phyloP scores from a whole-genome alignment of 2,888 invertebrate genomes.

The Platycheirus rosarum region DNA sequence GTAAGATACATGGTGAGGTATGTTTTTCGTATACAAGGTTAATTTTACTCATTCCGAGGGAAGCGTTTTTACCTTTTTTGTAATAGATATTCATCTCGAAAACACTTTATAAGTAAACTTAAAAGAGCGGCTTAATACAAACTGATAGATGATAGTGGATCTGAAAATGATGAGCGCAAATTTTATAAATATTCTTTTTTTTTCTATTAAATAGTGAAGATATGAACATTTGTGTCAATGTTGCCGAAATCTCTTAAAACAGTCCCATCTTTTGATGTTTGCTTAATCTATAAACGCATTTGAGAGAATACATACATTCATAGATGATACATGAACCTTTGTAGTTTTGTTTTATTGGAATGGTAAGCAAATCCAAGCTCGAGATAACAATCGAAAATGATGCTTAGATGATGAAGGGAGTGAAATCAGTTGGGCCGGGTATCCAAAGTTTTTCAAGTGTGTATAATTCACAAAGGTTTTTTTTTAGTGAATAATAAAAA shows the following conservation, averaged over 20 bases:
- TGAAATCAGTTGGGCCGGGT: too few species aligned
- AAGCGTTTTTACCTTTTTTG: slow-evolving; percentile 42
- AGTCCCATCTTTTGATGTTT: slow-evolving; percentile 28
- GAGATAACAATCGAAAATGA: too few species aligned
- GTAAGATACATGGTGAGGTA: too few species aligned
- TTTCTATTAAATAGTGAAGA: slow-evolving; percentile 12
- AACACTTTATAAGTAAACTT: slow-evolving; percentile 10
- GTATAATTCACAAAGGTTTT: too few species aligned
- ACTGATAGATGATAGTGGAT: slow-evolving; percentile 32
- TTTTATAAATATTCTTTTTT: slow-evolving; percentile 12
- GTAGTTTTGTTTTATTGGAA: too few species aligned
- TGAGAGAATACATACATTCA: neutral
- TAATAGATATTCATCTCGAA: slow-evolving; percentile 54
- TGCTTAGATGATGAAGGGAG: too few species aligned
- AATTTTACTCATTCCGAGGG: too few species aligned
- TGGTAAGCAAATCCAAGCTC: too few species aligned
- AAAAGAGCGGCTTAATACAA: slow-evolving; percentile 12
- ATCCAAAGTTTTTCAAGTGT: too few species aligned
- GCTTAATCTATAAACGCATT: neutral
- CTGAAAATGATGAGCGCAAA: neutral
- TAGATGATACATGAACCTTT: too few species aligned
- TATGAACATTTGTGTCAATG: slow-evolving; percentile 60
- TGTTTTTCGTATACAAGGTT: too few species aligned
- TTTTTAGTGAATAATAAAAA: too few species aligned
- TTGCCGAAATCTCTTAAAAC: slow-evolving; percentile 30